Evolutionary conservation across 2,113 vertebrate species (phyloP), one percentile per base, ranked within the genome.

Genomic region (Hystrix brachyura): DNA sequence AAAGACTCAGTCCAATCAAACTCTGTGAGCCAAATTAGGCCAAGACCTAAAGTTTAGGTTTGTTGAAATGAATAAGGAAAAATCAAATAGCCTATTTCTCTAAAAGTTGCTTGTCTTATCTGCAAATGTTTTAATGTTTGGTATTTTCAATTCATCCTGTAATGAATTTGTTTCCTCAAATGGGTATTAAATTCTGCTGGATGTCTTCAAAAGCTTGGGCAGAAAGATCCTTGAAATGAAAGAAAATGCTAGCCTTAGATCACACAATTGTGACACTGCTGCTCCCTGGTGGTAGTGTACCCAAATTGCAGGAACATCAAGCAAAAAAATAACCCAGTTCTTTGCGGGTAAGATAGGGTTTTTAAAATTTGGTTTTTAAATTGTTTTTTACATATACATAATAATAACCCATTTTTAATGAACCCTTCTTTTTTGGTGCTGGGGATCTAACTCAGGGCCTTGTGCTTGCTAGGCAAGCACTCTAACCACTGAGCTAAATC

Each of bases 91-190:
- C 15, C 65, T 74, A 46, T 74, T 76, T 78, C 46, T 92, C 46
- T 91, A 83, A 87, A 91, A 93, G 78, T 86, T 86, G 34, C 21
- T 46, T 53, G 46, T 59, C n/a, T 93, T 53, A 19, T 18, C 34
- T 76, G 43, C n/a, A 3, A 97, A 53, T 55, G 38, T 23, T 60
- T 97, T 74, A 79, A 92, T 74, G 57, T 84, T 80, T 74, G 25
- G 7, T 83, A 85, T 67, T 94, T 88, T 97, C 53, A 92, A 57
- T 79, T 83, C 38, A 53, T 88, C 72, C 94, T 76, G 43, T 76
- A 78, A 69, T 69, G 51, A 83, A 91, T 82, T 38, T 88, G 23
- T 59, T 90, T 81, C 23, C 32, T 92, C 43, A 72, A 0, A 3
- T 87, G 32, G 19, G 14, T 60, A 34, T 95, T 86, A 62, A 84